Percentiles rank a stretch among this genome's conserved stretches.
These are phyloP conservation scores for Rana temporaria DNA, from an alignment of 2,113 vertebrate species.

Conservation along the genomic window DNA sequence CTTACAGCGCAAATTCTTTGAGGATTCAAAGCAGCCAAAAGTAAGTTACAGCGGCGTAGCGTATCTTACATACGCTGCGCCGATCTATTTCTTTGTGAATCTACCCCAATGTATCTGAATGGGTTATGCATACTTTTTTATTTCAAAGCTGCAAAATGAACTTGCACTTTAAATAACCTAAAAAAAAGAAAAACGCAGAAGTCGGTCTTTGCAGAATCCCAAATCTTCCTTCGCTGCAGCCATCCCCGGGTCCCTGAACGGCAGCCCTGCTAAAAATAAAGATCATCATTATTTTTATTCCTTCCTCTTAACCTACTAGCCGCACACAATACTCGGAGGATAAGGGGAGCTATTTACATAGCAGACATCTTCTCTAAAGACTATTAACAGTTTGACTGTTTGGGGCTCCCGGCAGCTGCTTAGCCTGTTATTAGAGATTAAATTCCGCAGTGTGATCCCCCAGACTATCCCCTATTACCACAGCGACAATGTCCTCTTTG, in stretches of 20 bases:
- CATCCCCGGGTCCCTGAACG: not conserved
- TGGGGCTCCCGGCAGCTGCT: conserved; percentile 38
- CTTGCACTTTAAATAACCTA: no score
- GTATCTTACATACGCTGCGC: no score
- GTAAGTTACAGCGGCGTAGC: no score
- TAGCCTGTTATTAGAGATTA: conserved; percentile 27
- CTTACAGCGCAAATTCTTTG: no score
- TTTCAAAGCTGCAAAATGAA: no score
- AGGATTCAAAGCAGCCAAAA: no score
- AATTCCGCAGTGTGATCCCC: not conserved
- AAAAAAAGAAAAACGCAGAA: no score
- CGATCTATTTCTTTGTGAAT: no score
- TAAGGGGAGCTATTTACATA: not conserved
- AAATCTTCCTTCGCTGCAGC: not conserved
- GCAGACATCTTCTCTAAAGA: not conserved
- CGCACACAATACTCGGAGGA: not conserved
- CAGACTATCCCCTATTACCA: conserved; percentile 17
- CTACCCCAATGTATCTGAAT: no score
- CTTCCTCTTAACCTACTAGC: not conserved
- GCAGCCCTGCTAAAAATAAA: not conserved
- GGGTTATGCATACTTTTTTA: no score
- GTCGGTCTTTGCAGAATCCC: no score
- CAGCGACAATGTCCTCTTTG: conserved; percentile 41
- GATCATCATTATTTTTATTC: not conserved
- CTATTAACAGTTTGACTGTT: conserved; percentile 20